Conservation (phyloP, 64 coral and sea anemone genomes). For the Stichodactyla mertensii region DNA sequence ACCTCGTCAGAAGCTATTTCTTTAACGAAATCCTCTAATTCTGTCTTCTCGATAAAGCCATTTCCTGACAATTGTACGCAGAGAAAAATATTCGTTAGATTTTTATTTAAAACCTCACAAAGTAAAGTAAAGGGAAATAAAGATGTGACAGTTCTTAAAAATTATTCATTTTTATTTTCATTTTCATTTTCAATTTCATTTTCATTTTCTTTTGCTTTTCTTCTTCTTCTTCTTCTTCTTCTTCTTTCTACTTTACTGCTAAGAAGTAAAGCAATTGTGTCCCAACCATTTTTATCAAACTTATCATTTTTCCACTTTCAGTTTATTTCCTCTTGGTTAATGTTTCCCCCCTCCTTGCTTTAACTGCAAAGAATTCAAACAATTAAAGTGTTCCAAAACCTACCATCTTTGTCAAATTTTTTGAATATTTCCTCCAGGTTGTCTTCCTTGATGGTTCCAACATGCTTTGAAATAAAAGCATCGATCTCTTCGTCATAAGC, state of each 20-base stretch:
- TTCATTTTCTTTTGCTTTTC: too few species aligned
- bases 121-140: background rate
- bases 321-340: too few species aligned
- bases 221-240: too few species aligned
- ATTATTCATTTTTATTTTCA: too few species aligned
- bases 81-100: background rate
- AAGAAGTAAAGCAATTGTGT: too few species aligned
- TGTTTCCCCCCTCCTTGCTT: too few species aligned
- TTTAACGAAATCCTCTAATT: background rate
- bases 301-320: too few species aligned
- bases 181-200: too few species aligned
- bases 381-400: background rate
- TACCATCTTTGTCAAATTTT: slow-evolving; percentile 25
- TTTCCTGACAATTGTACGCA: background rate
- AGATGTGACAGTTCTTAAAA: too few species aligned
- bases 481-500: background rate
- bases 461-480: background rate
- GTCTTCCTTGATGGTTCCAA: slow-evolving; percentile 3
- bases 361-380: too few species aligned
- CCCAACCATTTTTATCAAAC: too few species aligned
- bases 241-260: too few species aligned
- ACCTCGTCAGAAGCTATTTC: slow-evolving; percentile 1
- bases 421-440: background rate
- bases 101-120: background rate
- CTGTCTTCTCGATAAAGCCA: slow-evolving; percentile 6